Base-by-base conservation (phyloP, 2,113 vertebrate species). In the Mus pahari region DNA sequence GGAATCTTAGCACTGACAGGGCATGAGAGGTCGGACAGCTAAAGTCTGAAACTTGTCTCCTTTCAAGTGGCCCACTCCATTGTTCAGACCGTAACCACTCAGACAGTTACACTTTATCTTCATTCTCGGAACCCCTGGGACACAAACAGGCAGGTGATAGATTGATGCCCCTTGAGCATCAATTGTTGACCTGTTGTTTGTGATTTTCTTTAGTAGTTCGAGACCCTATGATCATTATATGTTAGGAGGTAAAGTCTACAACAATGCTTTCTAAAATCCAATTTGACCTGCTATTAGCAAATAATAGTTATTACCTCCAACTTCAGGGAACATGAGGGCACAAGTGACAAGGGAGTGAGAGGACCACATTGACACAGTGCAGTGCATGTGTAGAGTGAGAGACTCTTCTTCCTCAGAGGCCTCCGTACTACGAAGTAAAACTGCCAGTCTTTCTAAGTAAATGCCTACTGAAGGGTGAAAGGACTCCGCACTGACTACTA, bases 211-310 rank as follows among this genome's bases (percentile, higher is more conserved):
- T 86, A 84, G 73, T 22, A 74, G 33, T 62, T 3, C 73, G 68
- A 36, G 70, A 19, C 55, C 31, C 4, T 39, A 9, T 28, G 55
- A 36, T 50, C 28, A 64, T 26, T 33, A 28, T 77, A 79, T 89
- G 5, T 53, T 45, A 90, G 53, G 36, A 91, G 58, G 36, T 36
- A 3, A 86, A 48, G 10, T 88, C 33, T 66, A 88, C 48, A 94
- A 78, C 6, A 79, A 73, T n/a, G 53, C 36, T 78, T 94, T 84
- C 62, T 7, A 42, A 94, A 95, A 91, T 91, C 36, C 31, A 96
- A 50, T 88, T 78, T 93, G 70, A 33, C 26, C 14, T 0, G 12
- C 36, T 60, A 81, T 33, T 24, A 10, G 68, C 58, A 58, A 58
- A 19, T 82, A 87, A 42, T 73, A 58, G 26, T 42, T 83, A 60